Conservation (phyloP, 1,140 invertebrate genomes). For the Lepidostoma basale region DNA sequence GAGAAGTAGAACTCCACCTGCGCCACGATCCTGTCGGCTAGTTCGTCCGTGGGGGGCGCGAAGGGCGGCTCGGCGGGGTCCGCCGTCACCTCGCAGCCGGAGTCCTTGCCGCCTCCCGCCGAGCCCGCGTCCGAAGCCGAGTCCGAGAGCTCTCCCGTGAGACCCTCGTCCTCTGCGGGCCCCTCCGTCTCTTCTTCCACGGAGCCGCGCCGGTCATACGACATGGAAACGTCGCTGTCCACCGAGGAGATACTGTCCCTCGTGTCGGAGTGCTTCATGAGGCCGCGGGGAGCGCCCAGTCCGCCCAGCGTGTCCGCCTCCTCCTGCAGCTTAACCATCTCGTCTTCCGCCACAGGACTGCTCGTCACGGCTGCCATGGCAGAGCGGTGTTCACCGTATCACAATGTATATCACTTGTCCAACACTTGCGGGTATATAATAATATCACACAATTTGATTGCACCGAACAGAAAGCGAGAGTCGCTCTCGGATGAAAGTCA, state of each 20-base stretch:
- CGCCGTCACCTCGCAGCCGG: slow-evolving; percentile 67
- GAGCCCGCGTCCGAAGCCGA: slow-evolving; percentile 65
- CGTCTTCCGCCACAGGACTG: slow-evolving; percentile 23
- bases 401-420: slow-evolving; percentile 21
- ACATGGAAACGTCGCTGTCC: slow-evolving; percentile 67
- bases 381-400: slow-evolving; percentile 9
- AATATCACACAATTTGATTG: slow-evolving; percentile 11
- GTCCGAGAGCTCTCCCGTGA: slow-evolving; percentile 69
- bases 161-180: slow-evolving; percentile 59
- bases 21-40: slow-evolving; percentile 76
- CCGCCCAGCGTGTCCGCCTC: slow-evolving; percentile 31
- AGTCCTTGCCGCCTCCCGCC: slow-evolving; percentile 65
- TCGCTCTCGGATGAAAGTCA: neutral
- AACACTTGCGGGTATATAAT: neutral
- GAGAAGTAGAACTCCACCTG: slow-evolving; percentile 95
- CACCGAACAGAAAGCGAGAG: neutral
- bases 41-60: slow-evolving; percentile 71
- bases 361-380: neutral
- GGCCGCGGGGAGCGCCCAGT: slow-evolving; percentile 17
- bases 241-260: slow-evolving; percentile 68
- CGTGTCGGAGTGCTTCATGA: slow-evolving; percentile 59
- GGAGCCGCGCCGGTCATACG: slow-evolving; percentile 59
- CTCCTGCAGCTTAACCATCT: slow-evolving; percentile 34
- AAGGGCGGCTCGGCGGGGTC: slow-evolving; percentile 62
- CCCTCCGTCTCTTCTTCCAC: slow-evolving; percentile 44